Percentiles rank a stretch among this genome's conserved stretches.
These are phyloP conservation scores for Mormyrus lacerda DNA, from an alignment of 2,113 vertebrate genomes.

Conservation along the genomic window DNA sequence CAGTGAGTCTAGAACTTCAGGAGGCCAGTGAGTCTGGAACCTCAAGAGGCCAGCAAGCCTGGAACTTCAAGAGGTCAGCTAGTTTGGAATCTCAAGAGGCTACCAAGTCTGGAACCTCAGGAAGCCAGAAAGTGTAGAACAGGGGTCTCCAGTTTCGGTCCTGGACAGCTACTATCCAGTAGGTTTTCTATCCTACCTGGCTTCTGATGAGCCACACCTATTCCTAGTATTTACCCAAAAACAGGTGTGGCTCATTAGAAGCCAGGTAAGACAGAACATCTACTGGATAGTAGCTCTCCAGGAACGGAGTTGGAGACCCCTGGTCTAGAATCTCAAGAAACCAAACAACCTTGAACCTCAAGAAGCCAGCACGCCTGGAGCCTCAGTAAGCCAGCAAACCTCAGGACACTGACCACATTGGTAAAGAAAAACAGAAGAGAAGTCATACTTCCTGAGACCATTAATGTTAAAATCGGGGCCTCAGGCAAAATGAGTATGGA, in stretches of 20 bases:
- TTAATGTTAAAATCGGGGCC: constrained; percentile 29
- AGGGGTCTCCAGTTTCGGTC: no score
- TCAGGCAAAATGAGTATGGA: constrained; percentile 23
- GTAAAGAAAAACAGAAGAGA: neutral
- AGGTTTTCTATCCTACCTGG: no score
- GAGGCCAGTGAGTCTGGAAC: neutral
- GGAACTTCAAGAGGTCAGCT: neutral
- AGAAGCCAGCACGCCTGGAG: neutral
- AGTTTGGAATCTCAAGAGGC: neutral
- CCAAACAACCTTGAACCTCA: neutral
- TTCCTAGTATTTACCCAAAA: no score
- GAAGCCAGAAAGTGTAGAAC: neutral
- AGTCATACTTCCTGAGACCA: neutral
- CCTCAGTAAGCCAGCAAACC: neutral
- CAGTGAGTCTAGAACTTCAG: neutral
- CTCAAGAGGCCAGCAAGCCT: neutral
- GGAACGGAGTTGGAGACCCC: no score
- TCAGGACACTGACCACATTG: neutral
- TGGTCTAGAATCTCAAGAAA: neutral
- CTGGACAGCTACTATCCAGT: no score
- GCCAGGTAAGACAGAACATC: no score
- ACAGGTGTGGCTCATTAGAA: no score
- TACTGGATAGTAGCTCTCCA: no score
- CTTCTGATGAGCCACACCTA: no score
- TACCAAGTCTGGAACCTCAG: neutral